phyloP scores from a whole-genome alignment of 2,888 invertebrate species.

The Pemphredon lugubris region DNA sequence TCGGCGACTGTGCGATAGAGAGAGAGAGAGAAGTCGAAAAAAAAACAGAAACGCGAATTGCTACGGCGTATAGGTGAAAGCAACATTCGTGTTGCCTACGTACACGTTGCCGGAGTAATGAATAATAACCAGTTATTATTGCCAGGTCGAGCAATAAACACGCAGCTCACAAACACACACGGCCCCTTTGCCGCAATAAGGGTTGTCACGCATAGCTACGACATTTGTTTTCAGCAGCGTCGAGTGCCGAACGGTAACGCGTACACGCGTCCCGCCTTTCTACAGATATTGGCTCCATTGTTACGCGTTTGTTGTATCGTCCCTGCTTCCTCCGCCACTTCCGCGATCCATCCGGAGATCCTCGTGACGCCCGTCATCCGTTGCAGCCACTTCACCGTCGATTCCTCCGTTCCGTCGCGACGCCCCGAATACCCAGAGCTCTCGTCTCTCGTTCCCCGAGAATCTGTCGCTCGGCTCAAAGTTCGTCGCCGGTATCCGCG shows the following conservation, averaged over 20 bases:
- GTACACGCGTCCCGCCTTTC: conserved; percentile 62
- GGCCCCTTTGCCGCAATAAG: conserved; percentile 54
- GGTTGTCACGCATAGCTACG: conserved; percentile 67
- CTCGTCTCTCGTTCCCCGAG: neutral
- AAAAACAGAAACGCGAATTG: conserved; percentile 26
- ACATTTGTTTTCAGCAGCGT: conserved; percentile 63
- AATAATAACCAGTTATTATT: conserved; percentile 75
- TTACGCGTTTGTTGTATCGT: conserved; percentile 59
- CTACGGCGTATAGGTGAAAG: conserved; percentile 54
- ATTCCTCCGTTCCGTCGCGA: conserved; percentile 52
- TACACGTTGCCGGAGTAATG: conserved; percentile 56
- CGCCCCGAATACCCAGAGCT: conserved; percentile 17
- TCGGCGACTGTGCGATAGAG: conserved; percentile 56
- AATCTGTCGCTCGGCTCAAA: neutral
- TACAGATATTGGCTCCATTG: conserved; percentile 65
- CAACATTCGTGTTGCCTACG: conserved; percentile 54
- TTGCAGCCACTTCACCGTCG: conserved; percentile 57
- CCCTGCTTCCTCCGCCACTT: conserved; percentile 57
- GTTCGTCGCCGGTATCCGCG: no score
- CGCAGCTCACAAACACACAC: conserved; percentile 60
- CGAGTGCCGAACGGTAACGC: conserved; percentile 57
- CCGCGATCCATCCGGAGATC: conserved; percentile 49
- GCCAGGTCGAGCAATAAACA: conserved; percentile 73
- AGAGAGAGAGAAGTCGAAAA: conserved; percentile 44
- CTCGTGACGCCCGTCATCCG: conserved; percentile 49